A percentile compares a stretch with the other conserved stretches of the same genome.
Evolutionary conservation across 2,113 vertebrate genomes (phyloP).

Genomic region (Elanus axillaris): DNA sequence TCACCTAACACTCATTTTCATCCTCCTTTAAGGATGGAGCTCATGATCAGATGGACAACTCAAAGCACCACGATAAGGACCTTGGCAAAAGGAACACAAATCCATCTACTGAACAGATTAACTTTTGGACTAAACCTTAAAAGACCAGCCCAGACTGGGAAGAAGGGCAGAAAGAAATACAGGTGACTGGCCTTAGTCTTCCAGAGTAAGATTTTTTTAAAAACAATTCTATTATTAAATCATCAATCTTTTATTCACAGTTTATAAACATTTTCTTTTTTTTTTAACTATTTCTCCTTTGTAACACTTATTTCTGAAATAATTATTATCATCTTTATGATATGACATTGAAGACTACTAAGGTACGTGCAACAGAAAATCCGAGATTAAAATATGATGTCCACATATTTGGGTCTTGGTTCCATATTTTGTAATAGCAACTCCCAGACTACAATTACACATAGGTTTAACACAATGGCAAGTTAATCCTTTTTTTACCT

Average conservation of each 20-base stretch:
- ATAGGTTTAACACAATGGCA: background rate
- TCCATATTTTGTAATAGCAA: background rate
- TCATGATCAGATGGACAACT: background rate
- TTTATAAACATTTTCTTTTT: background rate
- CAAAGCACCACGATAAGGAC: background rate
- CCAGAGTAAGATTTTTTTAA: background rate
- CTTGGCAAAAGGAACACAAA: background rate
- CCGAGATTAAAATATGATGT: background rate
- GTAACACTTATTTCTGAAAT: background rate
- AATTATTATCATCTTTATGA: background rate
- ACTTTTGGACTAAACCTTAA: background rate
- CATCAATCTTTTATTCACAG: background rate
- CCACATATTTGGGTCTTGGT: background rate
- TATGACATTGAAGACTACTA: background rate
- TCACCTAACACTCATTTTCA: background rate
- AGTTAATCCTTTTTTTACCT: background rate
- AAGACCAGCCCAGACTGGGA: background rate
- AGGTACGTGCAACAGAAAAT: rapidly evolving
- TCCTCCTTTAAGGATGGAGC: background rate
- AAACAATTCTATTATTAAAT: background rate
- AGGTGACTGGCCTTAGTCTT: background rate
- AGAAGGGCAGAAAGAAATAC: background rate
- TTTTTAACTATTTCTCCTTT: background rate
- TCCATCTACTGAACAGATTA: background rate
- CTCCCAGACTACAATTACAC: background rate